Conservation (phyloP, 1,140 invertebrate genomes). For the Drosophila sulfurigaster region DNA sequence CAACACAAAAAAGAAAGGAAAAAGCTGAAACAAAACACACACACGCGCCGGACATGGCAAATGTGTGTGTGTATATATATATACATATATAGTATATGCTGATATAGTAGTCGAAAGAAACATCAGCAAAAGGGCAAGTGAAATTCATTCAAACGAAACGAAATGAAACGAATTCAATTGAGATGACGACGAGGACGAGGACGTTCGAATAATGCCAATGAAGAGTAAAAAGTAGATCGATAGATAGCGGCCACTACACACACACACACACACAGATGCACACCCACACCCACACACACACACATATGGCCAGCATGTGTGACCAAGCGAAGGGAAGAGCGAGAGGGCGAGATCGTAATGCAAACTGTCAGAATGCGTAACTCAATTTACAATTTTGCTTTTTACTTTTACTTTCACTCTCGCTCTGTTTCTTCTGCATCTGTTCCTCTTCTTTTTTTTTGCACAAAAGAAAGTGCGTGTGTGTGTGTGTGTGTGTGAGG, state of each 20-base stretch:
- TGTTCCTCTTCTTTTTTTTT: slow-evolving; percentile 18
- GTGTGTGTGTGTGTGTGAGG: slow-evolving; percentile 17
- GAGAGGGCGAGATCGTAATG: slow-evolving; percentile 65
- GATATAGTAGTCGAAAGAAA: slow-evolving; percentile 58
- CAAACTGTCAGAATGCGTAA: slow-evolving; percentile 83
- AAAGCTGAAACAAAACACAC: slow-evolving; percentile 46
- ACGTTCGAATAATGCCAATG: slow-evolving; percentile 77
- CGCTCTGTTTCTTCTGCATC: background rate
- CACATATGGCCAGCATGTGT: slow-evolving; percentile 59
- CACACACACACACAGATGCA: slow-evolving; percentile 41
- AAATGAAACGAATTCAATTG: slow-evolving; percentile 83
- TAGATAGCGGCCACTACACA: slow-evolving; percentile 65
- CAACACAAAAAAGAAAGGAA: slow-evolving; percentile 34
- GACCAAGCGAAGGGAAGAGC: slow-evolving; percentile 42
- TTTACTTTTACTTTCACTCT: slow-evolving; percentile 55
- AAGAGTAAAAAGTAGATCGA: slow-evolving; percentile 81
- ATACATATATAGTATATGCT: slow-evolving; percentile 44
- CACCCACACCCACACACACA: slow-evolving; percentile 7
- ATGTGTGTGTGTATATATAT: slow-evolving; percentile 14
- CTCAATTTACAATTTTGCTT: slow-evolving; percentile 81
- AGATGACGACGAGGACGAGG: slow-evolving; percentile 48
- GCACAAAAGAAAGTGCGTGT: slow-evolving; percentile 50
- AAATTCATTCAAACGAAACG: slow-evolving; percentile 83
- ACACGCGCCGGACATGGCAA: slow-evolving; percentile 30
- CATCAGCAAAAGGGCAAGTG: slow-evolving; percentile 76